phyloP scores from a whole-genome alignment of 2,797 vertebrate genomes.

The Sebastes oblongus region DNA sequence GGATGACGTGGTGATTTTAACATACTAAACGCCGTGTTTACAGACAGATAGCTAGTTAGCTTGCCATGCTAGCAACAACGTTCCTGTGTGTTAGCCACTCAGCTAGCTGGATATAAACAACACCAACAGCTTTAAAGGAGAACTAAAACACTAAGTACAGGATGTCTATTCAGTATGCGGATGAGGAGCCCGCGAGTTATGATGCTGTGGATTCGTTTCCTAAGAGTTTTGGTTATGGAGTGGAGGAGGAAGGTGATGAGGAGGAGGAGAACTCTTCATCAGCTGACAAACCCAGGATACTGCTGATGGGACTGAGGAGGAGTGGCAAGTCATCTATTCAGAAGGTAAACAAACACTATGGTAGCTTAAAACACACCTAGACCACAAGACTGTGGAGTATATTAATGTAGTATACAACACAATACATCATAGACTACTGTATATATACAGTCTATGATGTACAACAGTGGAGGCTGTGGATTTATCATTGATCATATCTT shows the following conservation, averaged over 20 bases:
- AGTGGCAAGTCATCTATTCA: constrained; percentile 96
- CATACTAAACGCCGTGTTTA: not conserved
- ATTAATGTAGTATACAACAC: too few relatives aligned
- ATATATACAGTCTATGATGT: too few relatives aligned
- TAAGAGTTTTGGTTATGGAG: constrained; percentile 91
- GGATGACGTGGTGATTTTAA: not conserved
- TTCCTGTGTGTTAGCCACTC: not conserved
- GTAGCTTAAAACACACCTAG: too few relatives aligned
- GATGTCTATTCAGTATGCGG: constrained; percentile 82
- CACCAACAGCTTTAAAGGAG: not conserved
- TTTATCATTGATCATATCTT: too few relatives aligned
- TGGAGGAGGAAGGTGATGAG: constrained; percentile 82
- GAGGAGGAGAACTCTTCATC: constrained; percentile 78
- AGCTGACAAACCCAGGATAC: constrained; percentile 88
- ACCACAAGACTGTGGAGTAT: too few relatives aligned
- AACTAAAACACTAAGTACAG: not conserved
- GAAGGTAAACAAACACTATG: constrained; percentile 77
- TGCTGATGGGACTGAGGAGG: constrained; percentile 92
- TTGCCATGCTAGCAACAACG: constrained; percentile 58
- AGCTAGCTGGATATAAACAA: not conserved
- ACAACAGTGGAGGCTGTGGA: too few relatives aligned
- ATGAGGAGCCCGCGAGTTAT: constrained; percentile 81
- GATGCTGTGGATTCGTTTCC: constrained; percentile 87
- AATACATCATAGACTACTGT: too few relatives aligned
- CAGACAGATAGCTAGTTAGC: constrained; percentile 35